These are phyloP conservation scores for Nannobrachium achirus DNA, from an alignment of 2,113 vertebrate genomes.

Conservation along the genomic window DNA sequence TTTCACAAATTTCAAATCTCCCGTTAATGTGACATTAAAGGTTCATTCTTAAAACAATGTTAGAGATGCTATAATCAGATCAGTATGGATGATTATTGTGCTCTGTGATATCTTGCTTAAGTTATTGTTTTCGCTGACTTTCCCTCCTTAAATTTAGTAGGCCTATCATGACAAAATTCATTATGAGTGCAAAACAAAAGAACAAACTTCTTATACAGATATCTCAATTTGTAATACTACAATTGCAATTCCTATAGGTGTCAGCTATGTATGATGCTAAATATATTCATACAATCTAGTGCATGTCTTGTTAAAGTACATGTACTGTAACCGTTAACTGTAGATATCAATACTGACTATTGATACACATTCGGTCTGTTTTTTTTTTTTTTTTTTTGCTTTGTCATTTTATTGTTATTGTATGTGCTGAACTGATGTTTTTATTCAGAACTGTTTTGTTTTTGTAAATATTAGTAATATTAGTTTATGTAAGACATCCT, in stretches of 20 bases:
- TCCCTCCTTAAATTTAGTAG: background rate
- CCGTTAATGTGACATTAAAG: too few relatives aligned
- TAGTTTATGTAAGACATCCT: slow-evolving; percentile 47
- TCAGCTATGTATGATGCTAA: too few relatives aligned
- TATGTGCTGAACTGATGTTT: slow-evolving; percentile 5
- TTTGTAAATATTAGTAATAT: slow-evolving; percentile 75
- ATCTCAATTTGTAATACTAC: background rate
- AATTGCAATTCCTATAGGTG: too few relatives aligned
- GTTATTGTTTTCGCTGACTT: background rate
- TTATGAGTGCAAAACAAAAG: too few relatives aligned
- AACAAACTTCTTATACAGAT: too few relatives aligned
- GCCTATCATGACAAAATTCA: background rate
- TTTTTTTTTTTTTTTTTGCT: background rate
- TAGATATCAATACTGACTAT: background rate
- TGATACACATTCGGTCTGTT: background rate
- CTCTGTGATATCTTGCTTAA: background rate
- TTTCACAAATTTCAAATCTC: too few relatives aligned
- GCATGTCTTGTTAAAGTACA: background rate
- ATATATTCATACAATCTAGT: too few relatives aligned
- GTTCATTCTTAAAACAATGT: background rate
- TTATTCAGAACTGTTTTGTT: slow-evolving; percentile 48
- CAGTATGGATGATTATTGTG: background rate
- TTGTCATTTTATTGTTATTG: background rate
- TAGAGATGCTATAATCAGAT: background rate
- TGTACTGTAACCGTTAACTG: background rate